These are phyloP conservation scores for Charina bottae DNA, from an alignment of 2,113 vertebrate species.

Conservation along the genomic window DNA sequence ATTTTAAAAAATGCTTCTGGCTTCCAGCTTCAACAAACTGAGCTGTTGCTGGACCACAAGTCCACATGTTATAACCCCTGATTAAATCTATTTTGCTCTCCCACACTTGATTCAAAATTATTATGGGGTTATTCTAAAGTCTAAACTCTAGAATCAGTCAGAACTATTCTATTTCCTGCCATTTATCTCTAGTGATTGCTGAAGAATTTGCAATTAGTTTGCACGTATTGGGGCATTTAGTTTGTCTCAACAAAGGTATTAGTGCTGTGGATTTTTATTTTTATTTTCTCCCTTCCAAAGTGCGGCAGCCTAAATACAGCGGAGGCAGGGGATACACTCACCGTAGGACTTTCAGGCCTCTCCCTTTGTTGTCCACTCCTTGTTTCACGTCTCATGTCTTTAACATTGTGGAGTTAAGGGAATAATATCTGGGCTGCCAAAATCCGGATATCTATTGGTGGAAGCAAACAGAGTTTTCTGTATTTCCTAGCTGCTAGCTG, in stretches of 20 bases:
- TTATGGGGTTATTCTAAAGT: background rate
- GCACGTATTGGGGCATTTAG: background rate
- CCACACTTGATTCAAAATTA: background rate
- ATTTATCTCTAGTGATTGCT: background rate
- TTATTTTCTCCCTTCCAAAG: background rate
- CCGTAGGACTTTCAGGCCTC: too few species aligned
- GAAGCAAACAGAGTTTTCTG: background rate
- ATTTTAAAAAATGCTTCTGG: background rate
- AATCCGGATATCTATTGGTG: background rate
- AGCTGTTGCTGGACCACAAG: background rate
- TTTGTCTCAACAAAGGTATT: background rate
- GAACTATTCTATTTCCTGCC: background rate
- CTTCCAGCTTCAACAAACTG: background rate
- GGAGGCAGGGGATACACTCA: too few species aligned
- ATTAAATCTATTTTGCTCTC: background rate
- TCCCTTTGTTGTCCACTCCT: background rate
- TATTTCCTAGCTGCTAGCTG: background rate
- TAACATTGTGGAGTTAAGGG: background rate
- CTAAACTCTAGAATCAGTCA: background rate
- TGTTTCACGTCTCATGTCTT: too few species aligned
- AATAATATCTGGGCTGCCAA: background rate
- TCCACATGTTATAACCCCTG: background rate
- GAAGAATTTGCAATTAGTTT: background rate
- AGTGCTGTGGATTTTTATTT: background rate
- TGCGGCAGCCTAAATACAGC: background rate